Evolutionary conservation across 2,888 invertebrate species (phyloP), one percentile per base, ranked within the genome.

Genomic region (Drosophila koepferae): DNA sequence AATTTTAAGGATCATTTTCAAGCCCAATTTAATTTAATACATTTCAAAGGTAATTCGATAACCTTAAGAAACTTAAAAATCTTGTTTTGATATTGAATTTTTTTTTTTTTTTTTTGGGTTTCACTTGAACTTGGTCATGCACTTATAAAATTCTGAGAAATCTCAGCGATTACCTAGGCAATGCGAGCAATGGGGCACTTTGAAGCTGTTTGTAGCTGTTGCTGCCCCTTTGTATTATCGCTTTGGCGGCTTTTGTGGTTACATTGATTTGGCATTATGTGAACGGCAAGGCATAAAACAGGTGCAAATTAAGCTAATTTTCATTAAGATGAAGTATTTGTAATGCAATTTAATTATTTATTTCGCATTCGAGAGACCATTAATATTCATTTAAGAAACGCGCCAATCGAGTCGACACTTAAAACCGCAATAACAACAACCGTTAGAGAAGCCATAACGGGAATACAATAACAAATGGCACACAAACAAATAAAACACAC

Each of bases 371-470:
- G 83, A 88, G 71, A 41, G 63, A 14, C 66, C 66, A 86, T 89
- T 79, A 83, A 89, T 83, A 86, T 76, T 77, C 58, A 81, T 88
- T 84, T 69, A 67, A 72, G 63, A 28, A 62, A 53, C 48, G 58
- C 49, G 40, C 53, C 71, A 64, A 81, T 66, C 74, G 77, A 23
- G 43, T 55, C 73, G 84, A 85, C 85, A 85, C 80, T 85, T 83
- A 71, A 86, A 83, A 62, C 74, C 60, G 41, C 83, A 73, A 63
- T 68, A 86, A 67, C 61, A 62, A n/a, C 66, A 77, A 70, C 43
- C 63, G 59, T 62, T 63, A 74, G 72, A 4, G 58, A 63, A 64
- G 62, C 63, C 68, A 64, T 80, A 82, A 82, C 75, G 76, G 74
- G 53, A 70, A 56, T 54, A 70, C 61, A 71, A 80, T 58, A 73